Evolutionary conservation across 2,113 vertebrate genomes (phyloP), one percentile per base, ranked within the genome.

Genomic region (Delphinapterus leucas): DNA sequence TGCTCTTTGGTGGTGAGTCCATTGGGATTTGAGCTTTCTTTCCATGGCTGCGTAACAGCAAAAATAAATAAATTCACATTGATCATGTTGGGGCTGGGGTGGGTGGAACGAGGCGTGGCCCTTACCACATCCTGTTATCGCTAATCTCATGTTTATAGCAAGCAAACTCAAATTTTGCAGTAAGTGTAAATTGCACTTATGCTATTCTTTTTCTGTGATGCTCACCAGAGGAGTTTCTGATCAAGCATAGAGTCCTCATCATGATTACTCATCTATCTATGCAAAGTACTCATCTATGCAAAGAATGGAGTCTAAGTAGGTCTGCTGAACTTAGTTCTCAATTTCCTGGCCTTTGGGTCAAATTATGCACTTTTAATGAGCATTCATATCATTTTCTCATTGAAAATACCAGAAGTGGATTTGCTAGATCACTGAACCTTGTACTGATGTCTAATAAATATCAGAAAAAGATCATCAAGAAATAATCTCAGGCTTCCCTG

Each of bases 361-460:
- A 92, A 88, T 44, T 15, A 31, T 74, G 11, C 26, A 93, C 21
- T 90, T 96, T 93, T 70, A 96, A 88, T 86, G n/a, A 88, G 73
- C 20, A 60, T 73, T 90, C 53, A 11, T 49, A 28, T 55, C 3
- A 79, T 89, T 80, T 92, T 63, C 36, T 74, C 26, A 79, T 31
- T 70, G 60, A 84, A 97, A 92, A 85, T 77, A 91, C 17, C 31
- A 89, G 53, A 53, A 71, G 58, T 41, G 80, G 67, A 89, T 91
- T 74, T 86, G 36, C 36, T 80, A 82, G 70, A 71, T 73, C 31
- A 74, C n/a, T 60, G 76, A 85, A 95, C 26, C 18, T 41, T 92
- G 2, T 63, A 17, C 31, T 77, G 74, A 80, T 13, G 38, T 76
- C 74, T 87, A 94, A 58, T 94, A 96, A 77, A 49, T 90, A 85